Evolutionary conservation across 2,797 vertebrate genomes (phyloP).

Genomic region (Octomys mimax): DNA sequence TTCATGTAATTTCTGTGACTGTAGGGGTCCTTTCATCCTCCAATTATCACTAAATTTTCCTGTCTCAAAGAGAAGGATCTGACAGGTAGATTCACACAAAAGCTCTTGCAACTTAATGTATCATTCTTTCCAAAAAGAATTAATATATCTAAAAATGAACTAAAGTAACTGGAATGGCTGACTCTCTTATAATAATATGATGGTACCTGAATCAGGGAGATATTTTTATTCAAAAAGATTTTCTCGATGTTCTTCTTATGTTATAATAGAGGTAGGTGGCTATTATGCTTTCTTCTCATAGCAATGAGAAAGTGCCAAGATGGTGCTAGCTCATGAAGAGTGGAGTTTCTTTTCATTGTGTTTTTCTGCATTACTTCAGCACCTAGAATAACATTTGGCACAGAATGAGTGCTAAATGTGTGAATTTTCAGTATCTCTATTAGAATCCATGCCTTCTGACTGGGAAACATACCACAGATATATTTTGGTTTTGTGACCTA

Average conservation of each 20-base stretch:
- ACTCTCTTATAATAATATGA: slow-evolving; percentile 5
- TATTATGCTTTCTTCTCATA: slow-evolving; percentile 16
- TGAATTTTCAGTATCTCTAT: background rate
- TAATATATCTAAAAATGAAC: background rate
- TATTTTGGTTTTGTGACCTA: background rate
- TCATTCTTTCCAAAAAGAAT: slow-evolving; percentile 19
- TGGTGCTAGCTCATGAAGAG: background rate
- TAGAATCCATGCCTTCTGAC: background rate
- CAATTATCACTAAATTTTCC: background rate
- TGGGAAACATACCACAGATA: background rate
- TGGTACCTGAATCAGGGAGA: background rate
- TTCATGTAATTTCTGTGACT: background rate
- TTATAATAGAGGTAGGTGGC: background rate
- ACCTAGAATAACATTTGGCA: background rate
- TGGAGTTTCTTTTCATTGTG: background rate
- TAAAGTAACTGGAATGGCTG: background rate
- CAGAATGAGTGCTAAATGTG: background rate
- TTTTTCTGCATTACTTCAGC: background rate
- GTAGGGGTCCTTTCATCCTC: background rate
- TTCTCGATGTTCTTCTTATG: background rate
- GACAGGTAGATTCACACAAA: background rate
- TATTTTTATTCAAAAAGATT: slow-evolving; percentile 12
- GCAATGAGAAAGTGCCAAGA: background rate
- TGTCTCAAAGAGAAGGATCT: background rate
- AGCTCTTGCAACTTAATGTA: slow-evolving; percentile 15